phyloP scores from a whole-genome alignment of 2,888 invertebrate species.

The Hedya salicella region DNA sequence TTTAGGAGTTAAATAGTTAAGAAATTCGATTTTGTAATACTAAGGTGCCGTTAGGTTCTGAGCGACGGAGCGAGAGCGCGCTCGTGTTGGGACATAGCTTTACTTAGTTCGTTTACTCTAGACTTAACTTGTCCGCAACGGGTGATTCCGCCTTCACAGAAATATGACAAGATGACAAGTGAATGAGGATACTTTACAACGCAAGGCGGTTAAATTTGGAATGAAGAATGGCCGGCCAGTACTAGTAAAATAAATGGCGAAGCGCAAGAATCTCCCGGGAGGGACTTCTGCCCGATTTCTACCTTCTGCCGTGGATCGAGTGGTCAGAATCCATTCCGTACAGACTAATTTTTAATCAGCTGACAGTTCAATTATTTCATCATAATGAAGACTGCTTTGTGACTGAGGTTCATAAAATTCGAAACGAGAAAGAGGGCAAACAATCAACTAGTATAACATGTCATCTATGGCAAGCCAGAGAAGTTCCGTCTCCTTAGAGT shows the following conservation, averaged over 20 bases:
- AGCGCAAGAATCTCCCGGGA: conserved; percentile 51
- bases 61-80: conserved; percentile 47
- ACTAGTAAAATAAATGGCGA: conserved; percentile 58
- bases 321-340: neutral
- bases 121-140: conserved; percentile 12
- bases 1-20: conserved; percentile 74
- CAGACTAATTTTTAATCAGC: neutral
- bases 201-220: conserved; percentile 56
- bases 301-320: conserved; percentile 1
- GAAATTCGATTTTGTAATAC: conserved; percentile 79
- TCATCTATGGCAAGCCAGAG: too few relatives aligned
- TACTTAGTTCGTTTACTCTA: conserved; percentile 13
- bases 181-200: conserved; percentile 71
- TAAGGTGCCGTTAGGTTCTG: conserved; percentile 60
- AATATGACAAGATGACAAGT: conserved; percentile 62
- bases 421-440: too few relatives aligned
- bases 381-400: too few relatives aligned
- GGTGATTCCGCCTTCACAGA: conserved; percentile 50
- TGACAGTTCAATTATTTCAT: too few relatives aligned
- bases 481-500: too few relatives aligned
- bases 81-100: conserved; percentile 13
- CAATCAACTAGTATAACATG: too few relatives aligned
- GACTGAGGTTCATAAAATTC: too few relatives aligned
- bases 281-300: conserved; percentile 14
- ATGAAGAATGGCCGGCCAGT: conserved; percentile 49